Evolutionary conservation across 2,113 vertebrate species (phyloP).

Genomic region (Scartelaos histophorus): DNA sequence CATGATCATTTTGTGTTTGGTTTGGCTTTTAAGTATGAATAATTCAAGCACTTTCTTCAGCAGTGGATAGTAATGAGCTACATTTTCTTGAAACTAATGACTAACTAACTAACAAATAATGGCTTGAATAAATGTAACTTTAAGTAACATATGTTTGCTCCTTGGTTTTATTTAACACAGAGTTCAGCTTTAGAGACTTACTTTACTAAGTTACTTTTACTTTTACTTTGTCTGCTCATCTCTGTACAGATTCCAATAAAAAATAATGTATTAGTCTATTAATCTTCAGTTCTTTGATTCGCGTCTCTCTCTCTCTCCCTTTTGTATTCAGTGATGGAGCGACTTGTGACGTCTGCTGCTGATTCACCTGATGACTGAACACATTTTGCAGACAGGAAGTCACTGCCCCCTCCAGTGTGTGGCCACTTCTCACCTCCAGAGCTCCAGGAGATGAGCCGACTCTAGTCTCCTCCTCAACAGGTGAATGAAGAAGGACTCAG

Average conservation of each 20-base stretch:
- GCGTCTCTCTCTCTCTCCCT: constrained; percentile 12
- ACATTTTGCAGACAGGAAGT: constrained; percentile 44
- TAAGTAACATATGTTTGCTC: too few relatives aligned
- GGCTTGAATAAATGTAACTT: too few relatives aligned
- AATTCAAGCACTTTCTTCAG: constrained; percentile 36
- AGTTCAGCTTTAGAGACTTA: too few relatives aligned
- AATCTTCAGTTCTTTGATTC: neutral
- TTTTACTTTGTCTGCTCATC: too few relatives aligned
- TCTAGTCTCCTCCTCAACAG: constrained; percentile 18
- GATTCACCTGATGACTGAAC: constrained; percentile 58
- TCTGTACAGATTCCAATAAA: neutral
- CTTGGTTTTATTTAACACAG: too few relatives aligned
- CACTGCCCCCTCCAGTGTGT: constrained; percentile 19
- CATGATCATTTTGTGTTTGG: constrained; percentile 42
- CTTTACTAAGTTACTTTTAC: too few relatives aligned
- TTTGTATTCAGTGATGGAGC: constrained; percentile 26
- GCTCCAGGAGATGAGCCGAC: constrained; percentile 11
- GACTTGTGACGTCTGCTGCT: constrained; percentile 30
- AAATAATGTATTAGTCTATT: neutral
- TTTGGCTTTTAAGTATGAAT: constrained; percentile 58
- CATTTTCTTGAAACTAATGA: neutral
- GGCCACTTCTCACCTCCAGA: constrained; percentile 46
- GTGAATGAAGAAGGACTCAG: constrained; percentile 32
- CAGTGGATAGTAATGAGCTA: neutral
- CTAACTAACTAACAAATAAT: neutral